Evolutionary conservation across 1,140 invertebrate species (phyloP), one percentile per base, ranked within the genome.

Genomic region (Nephila pilipes): DNA sequence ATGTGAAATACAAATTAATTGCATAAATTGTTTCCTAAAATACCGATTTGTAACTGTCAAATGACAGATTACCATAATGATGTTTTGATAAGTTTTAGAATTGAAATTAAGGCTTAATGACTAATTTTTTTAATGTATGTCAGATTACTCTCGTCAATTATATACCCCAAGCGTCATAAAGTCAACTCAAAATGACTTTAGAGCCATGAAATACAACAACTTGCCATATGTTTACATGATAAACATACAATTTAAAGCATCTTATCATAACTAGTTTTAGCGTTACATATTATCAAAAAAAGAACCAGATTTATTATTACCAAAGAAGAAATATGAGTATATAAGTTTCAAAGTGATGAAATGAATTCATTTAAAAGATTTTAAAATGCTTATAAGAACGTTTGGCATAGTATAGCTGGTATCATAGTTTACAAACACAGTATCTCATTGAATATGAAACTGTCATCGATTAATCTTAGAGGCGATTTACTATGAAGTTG

Each of bases 351-450:
- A 46, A 46, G 4, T 4, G 46, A 46, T 46, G 12, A 46, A 46
- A 46, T 10, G 46, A 46, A 46, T 46, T 46, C 6, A 46, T 46
- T 46, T 10, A 8, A 46, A 46, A 46, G 46, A 46, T 46, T 46
- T 29, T 36, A 18, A 75, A 75, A 75, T 18, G 69, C 3, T 18
- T 75, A 32, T 75, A 18, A 75, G 69, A 75, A 75, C 32, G 69
- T 75, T 75, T 75, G 69, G 69, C 69, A 75, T 36, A 75, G 32
- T 8, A 75, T 75, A 75, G 69, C 69, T 75, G 18, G 69, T 75
- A 75, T 75, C 69, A 16, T 75, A 75, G 29, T 75, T 20, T 75
- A 29, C 14, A 75, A 75, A 75, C 29, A 32, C 32, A 18, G 32
- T 32, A 75, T 75, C 29, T 75, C 69, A 32, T 18, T 16, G 29